These are phyloP conservation scores for Corticium candelabrum DNA, from an alignment of 37 sponge, comb jelly and placozoan species.

Conservation along the genomic window DNA sequence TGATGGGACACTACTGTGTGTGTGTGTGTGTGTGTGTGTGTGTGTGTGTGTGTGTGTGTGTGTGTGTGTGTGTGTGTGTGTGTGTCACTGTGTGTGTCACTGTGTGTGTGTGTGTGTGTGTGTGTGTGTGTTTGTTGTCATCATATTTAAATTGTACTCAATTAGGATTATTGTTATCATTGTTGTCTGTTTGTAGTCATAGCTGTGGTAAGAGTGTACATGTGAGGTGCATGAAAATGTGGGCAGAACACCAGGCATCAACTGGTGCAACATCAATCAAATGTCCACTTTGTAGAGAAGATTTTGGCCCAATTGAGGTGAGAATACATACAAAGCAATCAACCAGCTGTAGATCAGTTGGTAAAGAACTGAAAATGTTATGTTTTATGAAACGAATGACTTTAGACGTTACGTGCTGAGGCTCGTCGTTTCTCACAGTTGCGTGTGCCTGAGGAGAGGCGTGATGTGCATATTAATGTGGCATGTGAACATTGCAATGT, in stretches of 20 bases:
- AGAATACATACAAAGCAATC: neutral
- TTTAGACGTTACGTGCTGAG: too few species aligned
- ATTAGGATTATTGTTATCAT: neutral
- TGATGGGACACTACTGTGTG: too few species aligned
- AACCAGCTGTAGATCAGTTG: neutral
- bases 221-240: conserved; percentile 88
- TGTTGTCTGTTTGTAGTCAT: neutral
- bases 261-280: conserved; percentile 46
- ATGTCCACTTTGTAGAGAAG: conserved; percentile 88
- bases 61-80: conserved; percentile 16
- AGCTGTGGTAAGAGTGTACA: conserved; percentile 40
- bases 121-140: conserved; percentile 8
- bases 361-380: too few species aligned
- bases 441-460: neutral
- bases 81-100: neutral
- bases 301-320: conserved; percentile 69
- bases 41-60: conserved; percentile 31
- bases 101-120: conserved; percentile 5
- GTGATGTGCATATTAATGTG: conserved; percentile 31
- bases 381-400: too few species aligned
- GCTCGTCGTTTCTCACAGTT: too few species aligned
- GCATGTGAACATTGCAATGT: conserved; percentile 45
- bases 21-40: neutral
- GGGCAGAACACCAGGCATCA: conserved; percentile 84
- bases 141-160: too few species aligned